phyloP scores from a whole-genome alignment of 1,140 invertebrate species.

The Bombus turneri region DNA sequence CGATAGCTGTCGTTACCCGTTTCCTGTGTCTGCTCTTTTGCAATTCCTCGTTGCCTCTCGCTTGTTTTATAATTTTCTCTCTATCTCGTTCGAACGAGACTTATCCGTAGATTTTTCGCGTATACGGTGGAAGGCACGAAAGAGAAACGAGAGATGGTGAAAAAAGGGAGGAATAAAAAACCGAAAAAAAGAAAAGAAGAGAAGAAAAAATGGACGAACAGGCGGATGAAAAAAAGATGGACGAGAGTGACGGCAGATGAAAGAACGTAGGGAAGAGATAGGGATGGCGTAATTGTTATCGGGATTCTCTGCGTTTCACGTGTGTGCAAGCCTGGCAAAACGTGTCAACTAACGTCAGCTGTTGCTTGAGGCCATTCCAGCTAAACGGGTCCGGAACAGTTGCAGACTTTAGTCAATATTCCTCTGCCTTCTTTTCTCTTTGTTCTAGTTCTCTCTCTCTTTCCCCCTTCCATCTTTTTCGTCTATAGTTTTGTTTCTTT shows the following conservation, averaged over 20 bases:
- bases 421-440: constrained; percentile 47
- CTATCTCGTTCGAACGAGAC: not conserved
- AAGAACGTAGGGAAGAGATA: constrained; percentile 58
- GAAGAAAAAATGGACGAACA: constrained; percentile 36
- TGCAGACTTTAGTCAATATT: constrained; percentile 64
- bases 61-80: not conserved
- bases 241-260: constrained; percentile 33
- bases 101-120: constrained; percentile 2
- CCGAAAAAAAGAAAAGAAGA: constrained; percentile 18
- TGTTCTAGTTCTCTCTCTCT: not conserved
- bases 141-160: not conserved
- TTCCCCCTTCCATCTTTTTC: not conserved
- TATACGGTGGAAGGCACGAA: not conserved
- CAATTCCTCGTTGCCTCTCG: not conserved
- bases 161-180: constrained; percentile 10
- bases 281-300: constrained; percentile 64
- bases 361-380: constrained; percentile 82
- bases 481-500: too few relatives aligned
- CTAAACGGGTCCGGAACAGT: constrained; percentile 72
- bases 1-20: constrained; percentile 31
- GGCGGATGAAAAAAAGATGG: not conserved
- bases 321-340: constrained; percentile 61
- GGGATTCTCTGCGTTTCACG: constrained; percentile 53
- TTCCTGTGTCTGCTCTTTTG: constrained; percentile 18
- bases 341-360: constrained; percentile 80